These are phyloP conservation scores for Labia minor DNA, from an alignment of 2,888 invertebrate genomes.

Conservation along the genomic window DNA sequence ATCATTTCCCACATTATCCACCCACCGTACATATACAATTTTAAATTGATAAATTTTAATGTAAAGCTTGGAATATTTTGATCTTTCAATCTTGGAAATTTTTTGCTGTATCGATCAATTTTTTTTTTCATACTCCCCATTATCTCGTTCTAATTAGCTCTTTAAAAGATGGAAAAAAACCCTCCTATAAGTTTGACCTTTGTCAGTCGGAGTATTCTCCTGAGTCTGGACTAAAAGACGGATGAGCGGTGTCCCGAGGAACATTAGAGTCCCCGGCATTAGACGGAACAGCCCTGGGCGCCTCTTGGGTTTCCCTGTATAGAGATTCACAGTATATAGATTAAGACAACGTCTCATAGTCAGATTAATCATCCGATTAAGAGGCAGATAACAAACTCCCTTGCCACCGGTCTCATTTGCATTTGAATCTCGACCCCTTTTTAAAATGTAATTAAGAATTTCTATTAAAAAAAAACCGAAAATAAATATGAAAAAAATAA, in stretches of 20 bases:
- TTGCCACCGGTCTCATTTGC: neutral
- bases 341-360: neutral
- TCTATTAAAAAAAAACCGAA: too few relatives aligned
- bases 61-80: too few relatives aligned
- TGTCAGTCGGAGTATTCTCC: neutral
- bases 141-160: too few relatives aligned
- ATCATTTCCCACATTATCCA: too few relatives aligned
- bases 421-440: neutral
- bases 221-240: neutral
- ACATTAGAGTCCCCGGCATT: neutral
- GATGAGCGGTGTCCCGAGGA: slow-evolving; percentile 7
- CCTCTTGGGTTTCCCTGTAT: neutral
- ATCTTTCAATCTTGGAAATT: too few relatives aligned
- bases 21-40: too few relatives aligned
- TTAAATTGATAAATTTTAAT: too few relatives aligned
- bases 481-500: too few relatives aligned
- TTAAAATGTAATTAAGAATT: too few relatives aligned
- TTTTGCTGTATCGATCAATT: too few relatives aligned
- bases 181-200: neutral
- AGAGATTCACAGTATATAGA: neutral
- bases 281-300: neutral
- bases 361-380: slow-evolving; percentile 13
- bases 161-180: too few relatives aligned
- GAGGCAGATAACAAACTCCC: neutral
- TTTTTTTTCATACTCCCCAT: too few relatives aligned